Percentiles rank a stretch among this genome's conserved stretches.
Conservation (phyloP, 2,797 vertebrate genomes). For the Oreochromis mossambicus region DNA sequence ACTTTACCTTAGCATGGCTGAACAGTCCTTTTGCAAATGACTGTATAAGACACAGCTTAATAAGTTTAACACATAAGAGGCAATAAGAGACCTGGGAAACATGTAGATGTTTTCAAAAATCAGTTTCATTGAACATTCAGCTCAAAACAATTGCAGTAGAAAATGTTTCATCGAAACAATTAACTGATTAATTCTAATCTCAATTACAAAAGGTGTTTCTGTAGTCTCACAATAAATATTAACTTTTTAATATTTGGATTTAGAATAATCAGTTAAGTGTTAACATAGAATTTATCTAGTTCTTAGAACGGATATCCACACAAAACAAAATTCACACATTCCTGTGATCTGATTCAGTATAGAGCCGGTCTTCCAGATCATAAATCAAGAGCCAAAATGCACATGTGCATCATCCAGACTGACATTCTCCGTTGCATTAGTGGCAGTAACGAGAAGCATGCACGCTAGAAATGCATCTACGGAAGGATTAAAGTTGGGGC, state of each 20-base stretch:
- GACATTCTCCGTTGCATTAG: not conserved
- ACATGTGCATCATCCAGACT: not conserved
- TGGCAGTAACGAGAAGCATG: not conserved
- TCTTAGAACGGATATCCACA: not conserved
- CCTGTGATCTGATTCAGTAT: not conserved
- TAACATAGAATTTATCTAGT: constrained; percentile 3
- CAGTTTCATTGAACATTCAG: constrained; percentile 56
- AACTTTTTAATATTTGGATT: not conserved
- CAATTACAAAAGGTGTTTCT: constrained; percentile 24
- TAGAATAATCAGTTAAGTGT: constrained; percentile 5
- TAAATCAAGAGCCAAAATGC: not conserved
- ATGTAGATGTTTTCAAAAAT: constrained; percentile 25
- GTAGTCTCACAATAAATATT: not conserved
- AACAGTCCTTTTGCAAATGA: not conserved
- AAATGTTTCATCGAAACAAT: constrained; percentile 10
- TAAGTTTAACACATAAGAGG: not conserved
- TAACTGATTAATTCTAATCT: constrained; percentile 9
- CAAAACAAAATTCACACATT: constrained; percentile 25
- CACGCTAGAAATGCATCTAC: not conserved
- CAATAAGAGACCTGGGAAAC: not conserved
- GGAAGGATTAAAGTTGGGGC: not conserved
- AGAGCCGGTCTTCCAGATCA: not conserved
- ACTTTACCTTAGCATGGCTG: not conserved
- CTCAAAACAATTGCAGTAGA: constrained; percentile 42
- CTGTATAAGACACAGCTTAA: not conserved